Conservation (phyloP, 2,797 vertebrate species). For the Gephyroberyx darwinii region DNA sequence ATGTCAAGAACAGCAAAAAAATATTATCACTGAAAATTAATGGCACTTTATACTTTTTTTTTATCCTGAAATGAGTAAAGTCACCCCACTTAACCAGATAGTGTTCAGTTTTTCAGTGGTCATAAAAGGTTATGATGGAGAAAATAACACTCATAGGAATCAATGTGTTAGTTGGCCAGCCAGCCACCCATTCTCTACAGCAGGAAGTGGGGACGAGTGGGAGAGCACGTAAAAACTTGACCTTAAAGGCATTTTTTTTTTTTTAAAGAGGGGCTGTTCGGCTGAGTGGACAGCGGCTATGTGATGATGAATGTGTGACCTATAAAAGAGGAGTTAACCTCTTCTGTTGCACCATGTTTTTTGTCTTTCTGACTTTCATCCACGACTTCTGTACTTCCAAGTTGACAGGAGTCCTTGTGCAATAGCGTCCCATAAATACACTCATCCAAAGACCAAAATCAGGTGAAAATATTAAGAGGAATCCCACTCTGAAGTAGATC, state of each 20-base stretch:
- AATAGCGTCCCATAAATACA: constrained; percentile 61
- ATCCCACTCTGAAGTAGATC: constrained; percentile 43
- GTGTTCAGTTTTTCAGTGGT: constrained; percentile 61
- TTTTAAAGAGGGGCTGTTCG: constrained; percentile 12
- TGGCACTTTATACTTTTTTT: constrained; percentile 69
- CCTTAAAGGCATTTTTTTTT: constrained; percentile 30
- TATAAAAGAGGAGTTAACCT: constrained; percentile 32
- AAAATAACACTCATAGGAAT: constrained; percentile 19
- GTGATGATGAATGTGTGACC: constrained; percentile 47
- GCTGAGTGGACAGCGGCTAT: constrained; percentile 21
- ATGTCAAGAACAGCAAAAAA: constrained; percentile 42
- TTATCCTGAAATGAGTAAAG: constrained; percentile 45
- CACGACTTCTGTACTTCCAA: constrained; percentile 58
- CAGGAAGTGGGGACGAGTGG: constrained; percentile 30
- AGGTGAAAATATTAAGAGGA: constrained; percentile 39
- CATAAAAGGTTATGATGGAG: constrained; percentile 49
- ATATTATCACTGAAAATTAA: constrained; percentile 60
- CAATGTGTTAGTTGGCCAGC: constrained; percentile 15
- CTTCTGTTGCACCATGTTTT: constrained; percentile 21
- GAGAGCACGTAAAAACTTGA: not conserved
- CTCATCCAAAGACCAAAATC: constrained; percentile 46
- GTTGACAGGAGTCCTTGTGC: constrained; percentile 64
- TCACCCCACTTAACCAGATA: constrained; percentile 41
- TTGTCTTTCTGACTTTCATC: constrained; percentile 38
- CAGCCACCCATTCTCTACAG: constrained; percentile 29